Base-by-base conservation (phyloP, 2,113 vertebrate genomes). In the Sarotherodon lohbergeri region DNA sequence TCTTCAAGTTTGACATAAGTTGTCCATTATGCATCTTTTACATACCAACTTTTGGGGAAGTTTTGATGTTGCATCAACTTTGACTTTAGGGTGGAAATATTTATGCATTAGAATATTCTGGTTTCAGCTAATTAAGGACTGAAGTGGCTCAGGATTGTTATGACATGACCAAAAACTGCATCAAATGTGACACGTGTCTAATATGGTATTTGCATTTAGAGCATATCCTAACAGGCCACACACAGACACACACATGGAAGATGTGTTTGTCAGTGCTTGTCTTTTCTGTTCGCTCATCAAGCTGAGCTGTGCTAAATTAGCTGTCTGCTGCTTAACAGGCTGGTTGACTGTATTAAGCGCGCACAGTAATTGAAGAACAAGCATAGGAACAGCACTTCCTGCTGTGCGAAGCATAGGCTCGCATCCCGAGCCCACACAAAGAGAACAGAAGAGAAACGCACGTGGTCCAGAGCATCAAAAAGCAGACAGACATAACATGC, bases 281-380 rank as follows among this genome's bases (percentile, higher is more conserved):
- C 34, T 46, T 59, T 82, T 22, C 54, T 63, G 68, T 59, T 80
- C 76, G 66, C 39, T 82, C 43, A 27, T 88, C 87, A 83, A 76
- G 71, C 88, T 87, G 87, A 91, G 88, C 73, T 29, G 80, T 46
- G 54, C 68, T 86, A 80, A 91, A 91, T 90, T 84, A 89, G 63
- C 87, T 81, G 88, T 92, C 80, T 90, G 88, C 61, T 83, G 83
- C 63, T 89, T 83, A 89, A 89, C 81, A 76, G 57, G 57, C 85
- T 71, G 71, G 78, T 82, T 79, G 88, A 71, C 80, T 86, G 80
- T 81, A 86, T 90, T 91, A 90, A 90, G 80, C 5, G 43, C 66
- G 24, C 32, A 3, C 22, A 48, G 76, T 89, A 83, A 90, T 88
- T 89, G 81, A 86, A 50, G 36, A 84, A 55, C 2, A 34, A 71